Evolutionary conservation across 2,888 invertebrate species (phyloP).

Genomic region (Drosophila picticornis): DNA sequence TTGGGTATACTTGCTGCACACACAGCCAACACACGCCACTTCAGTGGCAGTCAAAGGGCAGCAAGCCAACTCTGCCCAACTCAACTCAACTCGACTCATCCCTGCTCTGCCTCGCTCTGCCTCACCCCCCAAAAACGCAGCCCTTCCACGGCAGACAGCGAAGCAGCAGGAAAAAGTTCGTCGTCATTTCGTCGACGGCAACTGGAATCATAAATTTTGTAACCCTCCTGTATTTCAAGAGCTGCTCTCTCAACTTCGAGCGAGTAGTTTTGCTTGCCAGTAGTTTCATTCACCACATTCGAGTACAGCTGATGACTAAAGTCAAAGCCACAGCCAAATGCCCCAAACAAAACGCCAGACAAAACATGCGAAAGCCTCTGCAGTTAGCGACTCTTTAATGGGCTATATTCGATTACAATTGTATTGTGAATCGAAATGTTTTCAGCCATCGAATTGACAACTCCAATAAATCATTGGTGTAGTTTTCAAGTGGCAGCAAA

Average conservation of each 20-base stretch:
- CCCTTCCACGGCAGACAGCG: conserved; percentile 24
- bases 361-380: conserved; percentile 32
- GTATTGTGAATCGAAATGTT: conserved; percentile 17
- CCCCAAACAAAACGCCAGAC: conserved; percentile 1
- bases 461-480: conserved; percentile 3
- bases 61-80: conserved; percentile 60
- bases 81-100: conserved; percentile 28
- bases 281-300: conserved; percentile 26
- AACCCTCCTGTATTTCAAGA: conserved; percentile 48
- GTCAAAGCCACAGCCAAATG: conserved; percentile 12
- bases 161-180: conserved; percentile 65
- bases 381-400: conserved; percentile 34
- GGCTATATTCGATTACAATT: background rate
- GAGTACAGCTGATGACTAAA: conserved; percentile 39
- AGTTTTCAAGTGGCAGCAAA: conserved; percentile 5
- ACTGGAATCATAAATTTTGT: conserved; percentile 77
- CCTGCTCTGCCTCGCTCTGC: conserved; percentile 12
- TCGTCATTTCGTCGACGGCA: conserved; percentile 71
- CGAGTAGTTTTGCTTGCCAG: conserved; percentile 26
- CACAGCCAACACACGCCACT: conserved; percentile 41
- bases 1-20: conserved; percentile 38
- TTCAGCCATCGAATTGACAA: conserved; percentile 5
- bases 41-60: conserved; percentile 58
- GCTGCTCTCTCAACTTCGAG: background rate
- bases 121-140: conserved; percentile 4